Evolutionary conservation across 2,888 invertebrate genomes (phyloP).

Genomic region (Oscheius sp.): DNA sequence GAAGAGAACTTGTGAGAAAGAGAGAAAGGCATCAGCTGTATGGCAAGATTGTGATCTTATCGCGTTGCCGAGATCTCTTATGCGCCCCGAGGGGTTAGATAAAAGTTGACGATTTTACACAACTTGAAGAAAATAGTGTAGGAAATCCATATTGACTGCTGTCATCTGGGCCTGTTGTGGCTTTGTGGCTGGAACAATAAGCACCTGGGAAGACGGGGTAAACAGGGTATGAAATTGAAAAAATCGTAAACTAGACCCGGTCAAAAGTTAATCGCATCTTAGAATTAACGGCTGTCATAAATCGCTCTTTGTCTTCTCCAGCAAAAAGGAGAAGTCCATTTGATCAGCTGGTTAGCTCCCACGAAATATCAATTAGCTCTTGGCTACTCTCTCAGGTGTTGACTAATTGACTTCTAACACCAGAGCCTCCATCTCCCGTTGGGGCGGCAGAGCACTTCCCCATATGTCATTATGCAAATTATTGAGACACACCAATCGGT

Average conservation of each 20-base stretch:
- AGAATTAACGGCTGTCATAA: too few species aligned
- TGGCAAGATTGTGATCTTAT: too few species aligned
- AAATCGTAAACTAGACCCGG: too few species aligned
- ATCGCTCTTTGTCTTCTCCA: too few species aligned
- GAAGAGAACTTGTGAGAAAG: background rate
- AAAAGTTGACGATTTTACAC: too few species aligned
- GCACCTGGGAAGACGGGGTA: too few species aligned
- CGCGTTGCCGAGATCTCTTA: too few species aligned
- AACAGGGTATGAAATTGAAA: too few species aligned
- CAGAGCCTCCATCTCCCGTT: background rate
- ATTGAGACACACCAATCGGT: conserved; percentile 21
- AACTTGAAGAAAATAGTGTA: background rate
- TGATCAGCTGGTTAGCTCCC: background rate
- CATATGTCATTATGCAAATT: conserved; percentile 28
- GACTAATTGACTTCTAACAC: conserved; percentile 4
- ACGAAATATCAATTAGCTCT: background rate
- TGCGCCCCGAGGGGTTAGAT: too few species aligned
- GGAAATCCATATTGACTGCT: background rate
- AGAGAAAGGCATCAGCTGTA: background rate
- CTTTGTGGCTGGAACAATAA: background rate
- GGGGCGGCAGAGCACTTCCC: background rate
- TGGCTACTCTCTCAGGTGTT: background rate
- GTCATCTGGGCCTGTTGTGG: background rate
- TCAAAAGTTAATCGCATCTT: too few species aligned
- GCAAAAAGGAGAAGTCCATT: too few species aligned